A percentile compares a stretch with the other conserved stretches of the same genome.
Evolutionary conservation across 1,140 invertebrate species (phyloP).

Genomic region (Leptopilina clavipes): DNA sequence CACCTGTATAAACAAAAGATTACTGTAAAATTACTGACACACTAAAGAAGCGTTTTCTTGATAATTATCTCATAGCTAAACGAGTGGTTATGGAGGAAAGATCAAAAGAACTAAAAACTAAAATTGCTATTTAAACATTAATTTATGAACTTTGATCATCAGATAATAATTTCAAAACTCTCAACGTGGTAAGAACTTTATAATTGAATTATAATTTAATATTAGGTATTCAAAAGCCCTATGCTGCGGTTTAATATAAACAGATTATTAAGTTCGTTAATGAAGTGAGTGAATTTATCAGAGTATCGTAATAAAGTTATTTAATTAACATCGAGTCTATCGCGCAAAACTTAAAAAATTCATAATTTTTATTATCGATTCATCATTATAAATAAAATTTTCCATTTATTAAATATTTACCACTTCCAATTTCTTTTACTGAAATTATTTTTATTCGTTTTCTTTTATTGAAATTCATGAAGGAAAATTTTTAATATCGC

Average conservation of each 20-base stretch:
- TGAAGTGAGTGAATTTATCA: slow-evolving; percentile 7
- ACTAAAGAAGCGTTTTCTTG: not conserved
- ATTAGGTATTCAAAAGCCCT: not conserved
- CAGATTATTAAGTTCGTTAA: slow-evolving; percentile 30
- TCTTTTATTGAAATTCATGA: no score
- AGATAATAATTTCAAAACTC: slow-evolving; percentile 2
- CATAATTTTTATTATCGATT: not conserved
- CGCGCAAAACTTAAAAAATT: not conserved
- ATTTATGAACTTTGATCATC: slow-evolving; percentile 23
- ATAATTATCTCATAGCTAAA: not conserved
- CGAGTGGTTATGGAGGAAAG: not conserved
- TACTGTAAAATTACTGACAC: no score
- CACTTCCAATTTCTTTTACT: no score
- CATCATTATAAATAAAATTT: not conserved
- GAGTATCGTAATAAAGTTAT: not conserved
- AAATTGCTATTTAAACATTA: slow-evolving; percentile 14
- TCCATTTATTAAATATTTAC: no score
- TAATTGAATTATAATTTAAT: slow-evolving; percentile 13
- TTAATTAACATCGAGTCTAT: not conserved
- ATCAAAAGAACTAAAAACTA: slow-evolving; percentile 3
- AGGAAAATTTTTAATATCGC: no score
- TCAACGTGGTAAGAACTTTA: slow-evolving; percentile 15
- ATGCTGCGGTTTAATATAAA: slow-evolving; percentile 23
- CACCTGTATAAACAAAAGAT: no score
- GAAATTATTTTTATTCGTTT: no score